Evolutionary conservation across 2,888 invertebrate species (phyloP).

Genomic region (Apamea monoglypha): DNA sequence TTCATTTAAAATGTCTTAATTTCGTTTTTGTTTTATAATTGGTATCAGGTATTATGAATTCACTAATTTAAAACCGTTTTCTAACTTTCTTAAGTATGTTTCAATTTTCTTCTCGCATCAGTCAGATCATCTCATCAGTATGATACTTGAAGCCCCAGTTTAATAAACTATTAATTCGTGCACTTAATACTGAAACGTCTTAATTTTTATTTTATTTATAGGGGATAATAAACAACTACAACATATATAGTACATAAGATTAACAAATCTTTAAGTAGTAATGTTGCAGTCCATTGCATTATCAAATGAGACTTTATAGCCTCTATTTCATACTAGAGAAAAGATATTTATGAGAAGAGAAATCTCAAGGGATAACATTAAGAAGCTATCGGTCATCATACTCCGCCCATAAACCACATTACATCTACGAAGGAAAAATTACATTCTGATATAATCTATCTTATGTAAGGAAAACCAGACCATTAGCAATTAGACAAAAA

Average conservation of each 20-base stretch:
- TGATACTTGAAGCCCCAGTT: background rate
- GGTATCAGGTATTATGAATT: background rate
- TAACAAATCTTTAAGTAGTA: too few species aligned
- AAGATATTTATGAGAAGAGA: slow-evolving; percentile 22
- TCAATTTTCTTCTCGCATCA: background rate
- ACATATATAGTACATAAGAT: too few species aligned
- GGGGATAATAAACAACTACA: too few species aligned
- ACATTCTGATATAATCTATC: background rate
- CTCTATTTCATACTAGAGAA: background rate
- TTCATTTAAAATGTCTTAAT: background rate
- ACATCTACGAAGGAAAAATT: background rate
- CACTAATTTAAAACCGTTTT: background rate
- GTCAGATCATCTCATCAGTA: background rate
- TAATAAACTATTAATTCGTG: background rate
- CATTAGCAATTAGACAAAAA: slow-evolving; percentile 23
- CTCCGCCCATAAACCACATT: slow-evolving; percentile 23
- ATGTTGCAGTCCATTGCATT: too few species aligned
- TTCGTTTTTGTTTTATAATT: background rate
- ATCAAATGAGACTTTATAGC: background rate
- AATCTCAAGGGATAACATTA: slow-evolving; percentile 46
- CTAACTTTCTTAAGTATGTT: background rate
- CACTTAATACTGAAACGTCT: background rate
- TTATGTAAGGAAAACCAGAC: background rate
- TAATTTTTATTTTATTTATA: too few species aligned
- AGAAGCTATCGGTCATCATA: slow-evolving; percentile 43